Conservation (phyloP, 2,113 vertebrate species). For the Centropus bengalensis region DNA sequence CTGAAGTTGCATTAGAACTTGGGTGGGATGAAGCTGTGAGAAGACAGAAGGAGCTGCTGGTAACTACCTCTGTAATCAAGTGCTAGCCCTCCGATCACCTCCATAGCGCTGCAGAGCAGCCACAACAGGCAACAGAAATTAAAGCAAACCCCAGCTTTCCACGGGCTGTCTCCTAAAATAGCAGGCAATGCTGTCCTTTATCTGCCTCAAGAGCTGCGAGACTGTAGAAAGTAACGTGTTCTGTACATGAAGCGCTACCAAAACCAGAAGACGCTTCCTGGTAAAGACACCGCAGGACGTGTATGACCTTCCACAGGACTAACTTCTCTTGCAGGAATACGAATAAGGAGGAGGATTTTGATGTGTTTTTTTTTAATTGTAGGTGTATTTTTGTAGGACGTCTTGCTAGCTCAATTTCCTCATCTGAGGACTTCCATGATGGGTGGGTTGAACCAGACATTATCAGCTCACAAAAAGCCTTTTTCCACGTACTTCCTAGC, state of each 20-base stretch:
- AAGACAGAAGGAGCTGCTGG: rapidly evolving
- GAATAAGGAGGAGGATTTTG: background rate
- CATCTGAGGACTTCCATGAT: background rate
- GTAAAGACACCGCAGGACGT: background rate
- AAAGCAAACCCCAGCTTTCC: background rate
- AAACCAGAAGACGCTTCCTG: background rate
- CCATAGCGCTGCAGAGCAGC: background rate
- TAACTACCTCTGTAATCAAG: background rate
- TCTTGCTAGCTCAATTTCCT: background rate
- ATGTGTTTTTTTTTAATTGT: background rate
- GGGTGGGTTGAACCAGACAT: background rate
- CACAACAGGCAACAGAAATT: background rate
- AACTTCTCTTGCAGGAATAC: background rate
- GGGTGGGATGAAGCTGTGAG: no score
- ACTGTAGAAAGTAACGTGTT: background rate
- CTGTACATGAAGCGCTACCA: background rate
- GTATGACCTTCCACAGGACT: background rate
- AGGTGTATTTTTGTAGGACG: background rate
- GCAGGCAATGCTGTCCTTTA: background rate
- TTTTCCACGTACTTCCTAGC: background rate
- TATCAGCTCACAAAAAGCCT: background rate
- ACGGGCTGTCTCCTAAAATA: background rate
- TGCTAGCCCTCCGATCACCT: background rate
- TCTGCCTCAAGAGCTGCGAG: background rate
- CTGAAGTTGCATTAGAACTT: background rate